phyloP scores from a whole-genome alignment of 2,113 vertebrate species.

The Setophaga kirtlandii region DNA sequence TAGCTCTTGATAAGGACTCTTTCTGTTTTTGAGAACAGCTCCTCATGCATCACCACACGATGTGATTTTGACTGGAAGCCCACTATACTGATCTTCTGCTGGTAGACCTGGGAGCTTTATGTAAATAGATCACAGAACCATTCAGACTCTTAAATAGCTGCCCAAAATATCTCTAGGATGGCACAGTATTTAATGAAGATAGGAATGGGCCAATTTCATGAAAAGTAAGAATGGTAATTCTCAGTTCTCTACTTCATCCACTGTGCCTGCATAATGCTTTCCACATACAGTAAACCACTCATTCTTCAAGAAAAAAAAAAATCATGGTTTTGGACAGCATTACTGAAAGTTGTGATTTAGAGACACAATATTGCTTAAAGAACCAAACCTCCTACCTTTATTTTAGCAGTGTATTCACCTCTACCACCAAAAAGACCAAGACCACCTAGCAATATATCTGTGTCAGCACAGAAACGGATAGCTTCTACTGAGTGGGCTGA shows the following conservation, averaged over 20 bases:
- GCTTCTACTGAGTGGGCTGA: constrained; percentile 98
- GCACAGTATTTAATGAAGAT: background rate
- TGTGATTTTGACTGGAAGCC: background rate
- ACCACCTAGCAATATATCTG: constrained; percentile 94
- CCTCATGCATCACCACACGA: background rate
- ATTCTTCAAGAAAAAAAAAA: background rate
- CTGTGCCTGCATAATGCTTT: background rate
- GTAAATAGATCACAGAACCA: background rate
- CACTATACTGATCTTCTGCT: background rate
- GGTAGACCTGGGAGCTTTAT: background rate
- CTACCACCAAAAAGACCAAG: constrained; percentile 97
- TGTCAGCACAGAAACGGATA: constrained; percentile 95
- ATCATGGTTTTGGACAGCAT: background rate
- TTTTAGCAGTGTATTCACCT: constrained; percentile 98
- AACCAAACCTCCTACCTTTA: constrained; percentile 82
- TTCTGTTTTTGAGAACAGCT: background rate
- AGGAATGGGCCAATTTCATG: background rate
- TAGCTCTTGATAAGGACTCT: background rate
- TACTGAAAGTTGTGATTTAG: background rate
- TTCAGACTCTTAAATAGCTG: background rate
- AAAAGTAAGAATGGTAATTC: background rate
- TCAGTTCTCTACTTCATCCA: background rate
- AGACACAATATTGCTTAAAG: background rate
- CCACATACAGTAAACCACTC: background rate
- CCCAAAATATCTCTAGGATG: background rate